These are phyloP conservation scores for Junonia oenone DNA, from an alignment of 2,888 invertebrate species.

Conservation along the genomic window DNA sequence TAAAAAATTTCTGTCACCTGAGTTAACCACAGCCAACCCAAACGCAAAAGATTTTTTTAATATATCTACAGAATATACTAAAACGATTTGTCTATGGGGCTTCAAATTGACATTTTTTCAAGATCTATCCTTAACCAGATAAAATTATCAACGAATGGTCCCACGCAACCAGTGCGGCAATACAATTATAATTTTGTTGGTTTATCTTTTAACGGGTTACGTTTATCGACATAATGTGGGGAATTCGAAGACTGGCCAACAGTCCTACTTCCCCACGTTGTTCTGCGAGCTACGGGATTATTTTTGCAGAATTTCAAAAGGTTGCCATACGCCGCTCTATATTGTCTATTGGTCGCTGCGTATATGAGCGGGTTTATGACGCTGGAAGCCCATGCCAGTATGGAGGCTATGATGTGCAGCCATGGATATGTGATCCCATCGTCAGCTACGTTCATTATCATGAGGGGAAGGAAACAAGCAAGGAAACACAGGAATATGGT, in stretches of 20 bases:
- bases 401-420: slow-evolving; percentile 90
- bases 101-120: not conserved
- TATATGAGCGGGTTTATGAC: slow-evolving; percentile 95
- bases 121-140: not conserved
- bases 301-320: slow-evolving; percentile 68
- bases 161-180: too few relatives aligned
- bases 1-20: not conserved
- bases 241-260: slow-evolving; percentile 71
- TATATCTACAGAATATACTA: not conserved
- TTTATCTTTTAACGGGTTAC: slow-evolving; percentile 55
- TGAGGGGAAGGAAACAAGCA: slow-evolving; percentile 91
- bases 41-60: not conserved
- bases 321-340: slow-evolving; percentile 81
- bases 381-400: slow-evolving; percentile 93
- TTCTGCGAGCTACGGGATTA: slow-evolving; percentile 53
- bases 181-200: slow-evolving; percentile 62
- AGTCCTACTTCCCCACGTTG: slow-evolving; percentile 70
- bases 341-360: slow-evolving; percentile 92
- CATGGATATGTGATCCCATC: slow-evolving; percentile 85
- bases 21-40: not conserved
- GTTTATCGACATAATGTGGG: slow-evolving; percentile 62
- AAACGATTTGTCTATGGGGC: not conserved
- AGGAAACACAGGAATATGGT: slow-evolving; percentile 93
- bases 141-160: not conserved
- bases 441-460: slow-evolving; percentile 93